Conservation (phyloP, 2,113 vertebrate genomes). For the Phyllostomus discolor region DNA sequence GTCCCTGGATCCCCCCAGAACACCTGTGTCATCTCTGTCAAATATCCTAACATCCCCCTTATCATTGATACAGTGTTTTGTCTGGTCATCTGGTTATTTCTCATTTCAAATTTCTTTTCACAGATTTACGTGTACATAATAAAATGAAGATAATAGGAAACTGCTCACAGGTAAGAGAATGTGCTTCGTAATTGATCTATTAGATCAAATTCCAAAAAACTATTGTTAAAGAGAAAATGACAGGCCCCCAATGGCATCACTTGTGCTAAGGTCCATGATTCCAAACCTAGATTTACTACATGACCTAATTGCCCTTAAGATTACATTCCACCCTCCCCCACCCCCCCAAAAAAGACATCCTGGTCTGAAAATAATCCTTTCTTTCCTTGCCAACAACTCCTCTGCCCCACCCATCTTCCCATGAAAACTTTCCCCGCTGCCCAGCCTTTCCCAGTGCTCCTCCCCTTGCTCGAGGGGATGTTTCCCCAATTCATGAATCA, state of each 20-base stretch:
- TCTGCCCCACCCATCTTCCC: background rate
- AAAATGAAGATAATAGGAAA: background rate
- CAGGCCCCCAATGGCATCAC: too few species aligned
- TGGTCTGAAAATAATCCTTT: background rate
- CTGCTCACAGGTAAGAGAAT: background rate
- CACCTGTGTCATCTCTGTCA: background rate
- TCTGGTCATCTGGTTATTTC: background rate
- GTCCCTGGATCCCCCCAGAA: background rate
- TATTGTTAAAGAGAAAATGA: background rate
- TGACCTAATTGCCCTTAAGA: background rate
- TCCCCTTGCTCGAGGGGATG: background rate
- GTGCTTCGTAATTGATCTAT: background rate
- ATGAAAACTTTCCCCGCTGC: background rate
- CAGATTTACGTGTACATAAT: background rate
- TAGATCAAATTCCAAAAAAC: slow-evolving; percentile 15
- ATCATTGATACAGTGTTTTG: background rate
- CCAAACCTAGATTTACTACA: background rate
- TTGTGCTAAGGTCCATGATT: background rate
- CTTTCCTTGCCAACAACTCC: background rate
- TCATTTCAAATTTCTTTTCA: background rate
- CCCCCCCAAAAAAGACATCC: background rate
- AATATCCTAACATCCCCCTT: background rate
- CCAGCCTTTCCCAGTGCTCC: too few species aligned
- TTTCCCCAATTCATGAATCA: background rate
- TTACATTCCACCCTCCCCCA: background rate